These are phyloP conservation scores for Ophion ellenae DNA, from an alignment of 2,888 invertebrate species.

Conservation along the genomic window DNA sequence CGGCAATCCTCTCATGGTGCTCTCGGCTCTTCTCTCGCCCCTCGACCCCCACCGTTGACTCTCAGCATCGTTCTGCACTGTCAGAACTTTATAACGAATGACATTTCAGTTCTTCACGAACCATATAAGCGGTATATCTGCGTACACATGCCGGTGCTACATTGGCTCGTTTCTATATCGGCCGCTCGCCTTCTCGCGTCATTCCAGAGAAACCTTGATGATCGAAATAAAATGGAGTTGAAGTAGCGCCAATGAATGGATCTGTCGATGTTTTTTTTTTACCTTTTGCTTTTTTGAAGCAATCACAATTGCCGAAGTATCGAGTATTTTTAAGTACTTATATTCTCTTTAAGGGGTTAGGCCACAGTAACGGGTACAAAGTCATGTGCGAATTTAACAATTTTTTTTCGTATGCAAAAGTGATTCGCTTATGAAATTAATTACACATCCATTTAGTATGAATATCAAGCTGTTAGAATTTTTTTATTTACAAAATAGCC, in stretches of 20 bases:
- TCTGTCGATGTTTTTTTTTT: slow-evolving; percentile 26
- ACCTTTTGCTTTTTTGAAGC: slow-evolving; percentile 27
- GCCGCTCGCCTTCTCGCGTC: slow-evolving; percentile 1
- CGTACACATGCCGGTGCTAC: slow-evolving; percentile 15
- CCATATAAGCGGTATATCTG: slow-evolving; percentile 7
- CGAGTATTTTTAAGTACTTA: no score
- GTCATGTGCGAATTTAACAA: no score
- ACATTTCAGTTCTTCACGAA: slow-evolving; percentile 58
- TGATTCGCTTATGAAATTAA: no score
- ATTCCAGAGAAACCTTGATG: slow-evolving; percentile 51
- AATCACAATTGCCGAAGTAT: slow-evolving; percentile 17
- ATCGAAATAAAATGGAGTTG: slow-evolving; percentile 59
- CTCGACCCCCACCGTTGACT: slow-evolving; percentile 48
- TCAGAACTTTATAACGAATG: slow-evolving; percentile 77
- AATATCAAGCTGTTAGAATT: no score
- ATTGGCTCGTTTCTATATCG: slow-evolving; percentile 2
- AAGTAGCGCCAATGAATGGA: slow-evolving; percentile 35
- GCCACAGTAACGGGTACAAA: no score
- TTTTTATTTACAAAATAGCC: no score
- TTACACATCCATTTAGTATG: no score
- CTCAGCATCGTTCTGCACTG: slow-evolving; percentile 64
- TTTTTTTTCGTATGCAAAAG: no score
- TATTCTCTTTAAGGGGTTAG: no score
- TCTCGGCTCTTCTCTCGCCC: neutral
- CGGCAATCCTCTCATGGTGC: slow-evolving; percentile 32